Conservation (phyloP, 2,888 invertebrate genomes). For the Buathra laborator region DNA sequence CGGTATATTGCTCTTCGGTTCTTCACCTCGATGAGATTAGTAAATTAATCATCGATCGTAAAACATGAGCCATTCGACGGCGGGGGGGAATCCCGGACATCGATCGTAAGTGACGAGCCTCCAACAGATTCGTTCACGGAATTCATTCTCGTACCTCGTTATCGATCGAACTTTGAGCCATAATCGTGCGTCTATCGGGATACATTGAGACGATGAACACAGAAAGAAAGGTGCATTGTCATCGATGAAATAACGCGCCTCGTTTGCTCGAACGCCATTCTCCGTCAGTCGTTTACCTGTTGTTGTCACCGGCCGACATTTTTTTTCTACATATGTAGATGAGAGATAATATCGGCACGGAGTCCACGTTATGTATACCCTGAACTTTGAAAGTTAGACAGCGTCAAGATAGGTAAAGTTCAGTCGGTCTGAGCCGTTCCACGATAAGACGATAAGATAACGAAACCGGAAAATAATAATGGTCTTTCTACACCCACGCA, state of each 20-base stretch:
- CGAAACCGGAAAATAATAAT: slow-evolving; percentile 16
- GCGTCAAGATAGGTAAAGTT: not conserved
- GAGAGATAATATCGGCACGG: slow-evolving; percentile 4
- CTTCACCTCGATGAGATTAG: not conserved
- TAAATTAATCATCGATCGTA: not conserved
- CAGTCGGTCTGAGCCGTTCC: not conserved
- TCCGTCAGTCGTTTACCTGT: not conserved
- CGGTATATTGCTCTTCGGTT: not conserved
- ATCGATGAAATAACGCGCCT: slow-evolving; percentile 8
- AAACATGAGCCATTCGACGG: not conserved
- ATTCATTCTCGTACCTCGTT: not conserved
- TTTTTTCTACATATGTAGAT: slow-evolving; percentile 2
- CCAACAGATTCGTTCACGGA: slow-evolving; percentile 7
- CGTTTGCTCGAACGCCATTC: not conserved
- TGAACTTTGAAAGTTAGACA: slow-evolving; percentile 21
- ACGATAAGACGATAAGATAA: slow-evolving; percentile 3
- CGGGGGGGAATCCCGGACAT: not conserved
- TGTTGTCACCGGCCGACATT: not conserved
- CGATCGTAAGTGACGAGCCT: slow-evolving; percentile 9
- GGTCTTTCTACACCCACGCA: not conserved
- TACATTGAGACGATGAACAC: not conserved
- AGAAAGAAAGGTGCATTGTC: slow-evolving; percentile 4
- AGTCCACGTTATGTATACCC: not conserved
- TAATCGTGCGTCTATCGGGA: not conserved
- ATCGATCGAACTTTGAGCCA: slow-evolving; percentile 6